Base-by-base conservation (phyloP, 2,888 invertebrate genomes). In the Phyto melanocephala region DNA sequence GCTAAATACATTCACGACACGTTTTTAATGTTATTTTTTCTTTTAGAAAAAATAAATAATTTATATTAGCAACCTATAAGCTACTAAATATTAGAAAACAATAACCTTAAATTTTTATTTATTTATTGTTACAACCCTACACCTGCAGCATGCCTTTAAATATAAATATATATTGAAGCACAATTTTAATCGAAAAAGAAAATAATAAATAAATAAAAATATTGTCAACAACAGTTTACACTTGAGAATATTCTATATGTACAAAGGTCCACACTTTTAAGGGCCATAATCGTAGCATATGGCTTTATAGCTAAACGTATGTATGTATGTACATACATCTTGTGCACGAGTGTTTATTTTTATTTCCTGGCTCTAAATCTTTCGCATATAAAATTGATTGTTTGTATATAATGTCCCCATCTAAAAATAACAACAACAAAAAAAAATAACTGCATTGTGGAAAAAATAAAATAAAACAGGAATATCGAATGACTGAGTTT, bases 331-430 rank as follows among this genome's bases (percentile, higher is more conserved):
- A n/a, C n/a, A n/a, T n/a, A n/a, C n/a, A n/a, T n/a, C n/a, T 42
- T 52, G 45, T 28, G 17, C 13, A 35, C 6, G 33, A 37, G 35
- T 22, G 22, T 28, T 24, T 74, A 24, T 52, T 54, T 54, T 17
- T 62, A 52, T 54, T 50, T 40, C 13, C 60, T 67, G 47, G 10
- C 42, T 52, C 20, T 50, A 62, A 70, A 62, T 50, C 52, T 54
- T 4, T n/a, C 45, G 77, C 77, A 70, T 77, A 77, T 8, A 54
- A 35, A 77, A 77, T 47, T 62, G n/a, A 62, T 54, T 54, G 70
- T 42, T 70, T 67, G 62, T 24, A 47, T 54, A 63, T 70, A 52
- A 77, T 70, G 70, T 62, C 13, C 45, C 6, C 33, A n/a, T 33
- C 56, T 75, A 20, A 54, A 62, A 24, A 77, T 42, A 77, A 42